phyloP scores from a whole-genome alignment of 2,888 invertebrate species.

The Rhagophthalmus giganteus region DNA sequence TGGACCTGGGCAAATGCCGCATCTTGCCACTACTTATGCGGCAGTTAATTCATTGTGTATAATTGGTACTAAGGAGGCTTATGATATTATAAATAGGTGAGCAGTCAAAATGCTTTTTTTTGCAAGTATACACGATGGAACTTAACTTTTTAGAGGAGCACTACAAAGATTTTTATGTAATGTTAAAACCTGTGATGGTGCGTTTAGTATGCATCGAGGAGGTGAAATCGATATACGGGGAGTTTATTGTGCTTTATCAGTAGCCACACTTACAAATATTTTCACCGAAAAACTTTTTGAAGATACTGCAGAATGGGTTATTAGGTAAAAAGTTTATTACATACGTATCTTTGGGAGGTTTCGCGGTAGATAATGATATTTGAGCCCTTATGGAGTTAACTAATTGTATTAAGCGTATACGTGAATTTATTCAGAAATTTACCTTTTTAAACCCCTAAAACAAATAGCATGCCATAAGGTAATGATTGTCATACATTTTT shows the following conservation, averaged over 20 bases:
- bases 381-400: too few species aligned
- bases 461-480: too few species aligned
- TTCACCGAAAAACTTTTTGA: conserved; percentile 77
- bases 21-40: conserved; percentile 97
- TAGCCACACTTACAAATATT: conserved; percentile 83
- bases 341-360: conserved; percentile 1
- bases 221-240: conserved; percentile 95
- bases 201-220: conserved; percentile 86
- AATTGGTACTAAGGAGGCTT: conserved; percentile 79
- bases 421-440: too few species aligned
- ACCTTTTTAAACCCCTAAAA: too few species aligned
- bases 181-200: conserved; percentile 81
- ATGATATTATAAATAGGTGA: conserved; percentile 81
- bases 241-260: conserved; percentile 93
- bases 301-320: conserved; percentile 89
- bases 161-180: conserved; percentile 78
- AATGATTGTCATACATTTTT: too few species aligned
- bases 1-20: conserved; percentile 89
- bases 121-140: neutral
- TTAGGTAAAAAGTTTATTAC: conserved; percentile 55
- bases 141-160: conserved; percentile 58
- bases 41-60: conserved; percentile 92
- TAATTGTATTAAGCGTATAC: too few species aligned
- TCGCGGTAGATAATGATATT: too few species aligned
- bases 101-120: neutral